Evolutionary conservation across 2,888 invertebrate species (phyloP).

Genomic region (Anticlea derivata): DNA sequence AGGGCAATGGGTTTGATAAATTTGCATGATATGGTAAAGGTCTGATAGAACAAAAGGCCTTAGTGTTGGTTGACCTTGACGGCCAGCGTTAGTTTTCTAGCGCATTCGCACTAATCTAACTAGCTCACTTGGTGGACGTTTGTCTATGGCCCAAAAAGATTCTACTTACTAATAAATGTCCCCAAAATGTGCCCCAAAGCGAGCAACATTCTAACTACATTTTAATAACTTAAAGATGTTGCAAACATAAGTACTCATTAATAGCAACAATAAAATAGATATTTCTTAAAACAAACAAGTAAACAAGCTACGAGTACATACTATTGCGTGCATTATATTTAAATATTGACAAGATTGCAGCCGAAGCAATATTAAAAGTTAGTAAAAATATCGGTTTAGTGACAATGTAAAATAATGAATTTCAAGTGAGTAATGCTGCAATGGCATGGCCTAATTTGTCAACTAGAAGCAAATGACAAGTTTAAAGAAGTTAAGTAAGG

Average conservation of each 20-base stretch:
- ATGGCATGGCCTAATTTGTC: slow-evolving; percentile 46
- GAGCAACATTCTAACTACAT: slow-evolving; percentile 1
- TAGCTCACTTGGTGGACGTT: no score
- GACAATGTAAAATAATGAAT: slow-evolving; percentile 9
- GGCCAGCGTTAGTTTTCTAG: no score
- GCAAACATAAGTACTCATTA: slow-evolving; percentile 11
- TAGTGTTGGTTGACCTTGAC: no score
- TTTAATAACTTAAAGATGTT: slow-evolving; percentile 9
- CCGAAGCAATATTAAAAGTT: slow-evolving; percentile 23
- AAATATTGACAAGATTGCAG: slow-evolving; percentile 10
- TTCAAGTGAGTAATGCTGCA: slow-evolving; percentile 20
- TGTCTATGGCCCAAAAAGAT: no score
- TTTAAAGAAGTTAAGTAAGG: slow-evolving; percentile 19
- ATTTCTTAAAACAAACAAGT: slow-evolving; percentile 30
- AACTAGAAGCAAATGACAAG: slow-evolving; percentile 41
- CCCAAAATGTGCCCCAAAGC: neutral
- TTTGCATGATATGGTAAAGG: no score
- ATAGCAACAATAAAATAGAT: slow-evolving; percentile 18
- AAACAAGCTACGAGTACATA: slow-evolving; percentile 27
- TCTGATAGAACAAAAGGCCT: no score
- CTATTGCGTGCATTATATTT: neutral
- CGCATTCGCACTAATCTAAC: no score
- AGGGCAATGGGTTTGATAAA: no score
- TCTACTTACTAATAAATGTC: neutral
- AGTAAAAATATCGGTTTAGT: slow-evolving; percentile 26